phyloP scores from a whole-genome alignment of 2,113 vertebrate species.

The Sterrhoptilus dennistouni region DNA sequence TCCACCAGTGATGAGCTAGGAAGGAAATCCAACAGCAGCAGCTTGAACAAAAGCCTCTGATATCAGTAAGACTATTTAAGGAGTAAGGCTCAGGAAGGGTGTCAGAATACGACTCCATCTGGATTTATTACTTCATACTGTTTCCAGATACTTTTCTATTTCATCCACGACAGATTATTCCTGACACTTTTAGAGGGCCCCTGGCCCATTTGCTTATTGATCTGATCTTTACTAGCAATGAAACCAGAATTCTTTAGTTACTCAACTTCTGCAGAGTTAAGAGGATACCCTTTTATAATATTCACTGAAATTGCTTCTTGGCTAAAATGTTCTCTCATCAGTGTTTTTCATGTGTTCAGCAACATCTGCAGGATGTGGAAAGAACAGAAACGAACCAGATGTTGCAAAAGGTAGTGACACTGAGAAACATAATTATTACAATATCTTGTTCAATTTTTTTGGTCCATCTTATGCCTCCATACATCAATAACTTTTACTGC shows the following conservation, averaged over 20 bases:
- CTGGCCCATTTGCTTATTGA: conserved; percentile 73
- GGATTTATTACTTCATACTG: conserved; percentile 61
- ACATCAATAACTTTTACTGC: conserved; percentile 68
- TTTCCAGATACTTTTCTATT: conserved; percentile 66
- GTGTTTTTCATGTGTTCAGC: conserved; percentile 71
- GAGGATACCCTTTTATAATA: conserved; percentile 75
- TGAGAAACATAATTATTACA: conserved; percentile 74
- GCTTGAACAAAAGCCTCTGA: background rate
- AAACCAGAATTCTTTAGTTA: conserved; percentile 73
- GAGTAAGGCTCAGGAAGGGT: background rate
- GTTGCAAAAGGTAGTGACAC: conserved; percentile 78
- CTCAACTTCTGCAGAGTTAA: conserved; percentile 73
- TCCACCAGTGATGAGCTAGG: background rate
- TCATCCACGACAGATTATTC: conserved; percentile 71
- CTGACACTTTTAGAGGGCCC: conserved; percentile 75
- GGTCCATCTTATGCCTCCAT: conserved; percentile 63
- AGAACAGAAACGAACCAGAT: conserved; percentile 81
- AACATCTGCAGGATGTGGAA: conserved; percentile 82
- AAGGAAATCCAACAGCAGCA: background rate
- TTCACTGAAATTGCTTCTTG: conserved; percentile 70
- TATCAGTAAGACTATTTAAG: background rate
- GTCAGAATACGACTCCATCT: background rate
- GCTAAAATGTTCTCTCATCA: conserved; percentile 74
- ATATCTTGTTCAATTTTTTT: conserved; percentile 26
- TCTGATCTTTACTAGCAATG: conserved; percentile 75